Percentiles rank a stretch among this genome's conserved stretches.
These are phyloP conservation scores for Zelleria hepariella DNA, from an alignment of 2,888 invertebrate species.

Conservation along the genomic window DNA sequence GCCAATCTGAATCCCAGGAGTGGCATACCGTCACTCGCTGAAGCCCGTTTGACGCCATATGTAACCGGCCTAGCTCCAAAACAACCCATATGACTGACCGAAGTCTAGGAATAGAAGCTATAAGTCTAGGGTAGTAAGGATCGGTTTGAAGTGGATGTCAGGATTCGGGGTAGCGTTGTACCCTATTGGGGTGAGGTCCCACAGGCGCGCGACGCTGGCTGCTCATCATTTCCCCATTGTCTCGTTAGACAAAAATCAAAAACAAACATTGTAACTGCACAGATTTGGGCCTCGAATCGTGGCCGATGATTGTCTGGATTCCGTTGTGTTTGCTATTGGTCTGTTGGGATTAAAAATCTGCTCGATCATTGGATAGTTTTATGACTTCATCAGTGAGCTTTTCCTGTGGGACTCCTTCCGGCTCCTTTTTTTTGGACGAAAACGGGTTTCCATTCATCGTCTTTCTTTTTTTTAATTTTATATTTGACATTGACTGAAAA, in stretches of 20 bases:
- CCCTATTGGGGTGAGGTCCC: constrained; percentile 62
- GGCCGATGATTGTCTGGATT: constrained; percentile 47
- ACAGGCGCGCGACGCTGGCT: constrained; percentile 56
- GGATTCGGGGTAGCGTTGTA: constrained; percentile 26
- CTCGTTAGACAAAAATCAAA: constrained; percentile 73
- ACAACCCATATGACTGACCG: constrained; percentile 28
- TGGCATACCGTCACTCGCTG: constrained; percentile 63
- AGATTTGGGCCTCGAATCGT: constrained; percentile 62
- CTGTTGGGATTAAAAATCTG: constrained; percentile 30
- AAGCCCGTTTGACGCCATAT: constrained; percentile 69
- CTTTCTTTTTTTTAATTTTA: background rate
- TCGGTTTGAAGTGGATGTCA: constrained; percentile 26
- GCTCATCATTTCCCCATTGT: constrained; percentile 73
- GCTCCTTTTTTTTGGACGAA: background rate
- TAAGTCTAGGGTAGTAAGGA: constrained; percentile 33
- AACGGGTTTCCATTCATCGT: background rate
- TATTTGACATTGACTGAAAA: too few relatives aligned
- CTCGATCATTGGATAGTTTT: constrained; percentile 5
- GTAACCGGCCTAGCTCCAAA: constrained; percentile 34
- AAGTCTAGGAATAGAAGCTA: constrained; percentile 29
- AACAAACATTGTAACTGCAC: constrained; percentile 59
- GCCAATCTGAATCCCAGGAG: constrained; percentile 64
- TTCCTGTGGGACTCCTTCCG: background rate
- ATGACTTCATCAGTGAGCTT: background rate
- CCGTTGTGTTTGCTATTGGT: constrained; percentile 46